Conservation (phyloP, 2,888 invertebrate species). For the Nymphalis c-album region DNA sequence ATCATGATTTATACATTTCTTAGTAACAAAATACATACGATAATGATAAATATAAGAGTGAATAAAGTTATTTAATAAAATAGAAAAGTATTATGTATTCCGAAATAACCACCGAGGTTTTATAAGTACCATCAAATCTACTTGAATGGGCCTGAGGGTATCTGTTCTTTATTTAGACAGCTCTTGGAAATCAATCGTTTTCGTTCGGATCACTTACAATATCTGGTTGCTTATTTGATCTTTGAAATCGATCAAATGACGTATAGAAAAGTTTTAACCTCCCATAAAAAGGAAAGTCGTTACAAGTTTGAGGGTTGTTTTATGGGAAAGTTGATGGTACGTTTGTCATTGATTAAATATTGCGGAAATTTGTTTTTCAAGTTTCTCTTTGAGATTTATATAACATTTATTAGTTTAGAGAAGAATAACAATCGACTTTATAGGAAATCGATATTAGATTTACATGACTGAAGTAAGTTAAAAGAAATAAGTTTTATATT, state of each 20-base stretch:
- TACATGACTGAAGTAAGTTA: too few relatives aligned
- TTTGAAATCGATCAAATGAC: constrained; percentile 1
- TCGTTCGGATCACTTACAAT: not conserved
- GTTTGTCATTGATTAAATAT: too few relatives aligned
- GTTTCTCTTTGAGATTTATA: too few relatives aligned
- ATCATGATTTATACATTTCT: too few relatives aligned
- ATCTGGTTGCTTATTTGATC: not conserved
- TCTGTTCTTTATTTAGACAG: not conserved
- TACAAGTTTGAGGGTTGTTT: not conserved
- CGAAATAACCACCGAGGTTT: not conserved
- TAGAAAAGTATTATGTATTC: not conserved
- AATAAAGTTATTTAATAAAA: too few relatives aligned
- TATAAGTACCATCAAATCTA: not conserved
- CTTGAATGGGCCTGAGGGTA: not conserved
- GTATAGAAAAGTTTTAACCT: not conserved
- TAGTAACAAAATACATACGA: too few relatives aligned
- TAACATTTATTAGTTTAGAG: too few relatives aligned
- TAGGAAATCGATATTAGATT: too few relatives aligned
- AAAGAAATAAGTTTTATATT: too few relatives aligned
- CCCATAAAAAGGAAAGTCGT: not conserved
- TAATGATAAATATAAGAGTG: too few relatives aligned
- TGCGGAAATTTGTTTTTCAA: too few relatives aligned
- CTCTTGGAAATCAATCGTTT: not conserved
- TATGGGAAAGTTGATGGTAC: not conserved
- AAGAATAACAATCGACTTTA: too few relatives aligned